A percentile compares a stretch with the other conserved stretches of the same genome.
Conservation (phyloP, 2,797 vertebrate genomes). For the Coregonus ussuriensis region DNA sequence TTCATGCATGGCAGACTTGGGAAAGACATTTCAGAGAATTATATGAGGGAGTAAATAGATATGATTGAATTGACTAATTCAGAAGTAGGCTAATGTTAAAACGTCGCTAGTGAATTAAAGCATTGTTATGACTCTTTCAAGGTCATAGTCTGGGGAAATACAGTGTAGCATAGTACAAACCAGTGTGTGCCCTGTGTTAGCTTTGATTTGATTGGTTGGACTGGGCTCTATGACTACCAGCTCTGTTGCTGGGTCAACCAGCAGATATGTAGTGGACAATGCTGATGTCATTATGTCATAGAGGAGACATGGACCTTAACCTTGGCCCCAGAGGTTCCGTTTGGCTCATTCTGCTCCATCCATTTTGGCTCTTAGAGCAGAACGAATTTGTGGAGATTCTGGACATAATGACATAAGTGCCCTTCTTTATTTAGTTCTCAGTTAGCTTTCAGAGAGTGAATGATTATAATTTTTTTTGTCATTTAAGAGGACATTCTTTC, state of each 20-base stretch:
- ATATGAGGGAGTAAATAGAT: no score
- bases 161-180: background rate
- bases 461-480: background rate
- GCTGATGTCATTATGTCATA: background rate
- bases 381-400: background rate
- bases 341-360: background rate
- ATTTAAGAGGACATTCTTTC: background rate
- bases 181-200: background rate
- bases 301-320: background rate
- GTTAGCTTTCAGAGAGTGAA: background rate
- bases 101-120: background rate
- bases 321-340: background rate
- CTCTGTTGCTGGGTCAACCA: background rate
- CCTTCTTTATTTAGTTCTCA: background rate
- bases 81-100: background rate
- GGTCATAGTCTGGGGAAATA: background rate
- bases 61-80: background rate
- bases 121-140: background rate
- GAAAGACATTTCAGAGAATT: no score
- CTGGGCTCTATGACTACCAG: background rate
- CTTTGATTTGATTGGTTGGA: conserved; percentile 2
- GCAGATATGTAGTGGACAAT: background rate
- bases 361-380: background rate
- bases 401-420: background rate
- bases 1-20: no score